Evolutionary conservation across 1,140 invertebrate genomes (phyloP), one percentile per base, ranked within the genome.

Genomic region (Cyphomyrmex costatus): DNA sequence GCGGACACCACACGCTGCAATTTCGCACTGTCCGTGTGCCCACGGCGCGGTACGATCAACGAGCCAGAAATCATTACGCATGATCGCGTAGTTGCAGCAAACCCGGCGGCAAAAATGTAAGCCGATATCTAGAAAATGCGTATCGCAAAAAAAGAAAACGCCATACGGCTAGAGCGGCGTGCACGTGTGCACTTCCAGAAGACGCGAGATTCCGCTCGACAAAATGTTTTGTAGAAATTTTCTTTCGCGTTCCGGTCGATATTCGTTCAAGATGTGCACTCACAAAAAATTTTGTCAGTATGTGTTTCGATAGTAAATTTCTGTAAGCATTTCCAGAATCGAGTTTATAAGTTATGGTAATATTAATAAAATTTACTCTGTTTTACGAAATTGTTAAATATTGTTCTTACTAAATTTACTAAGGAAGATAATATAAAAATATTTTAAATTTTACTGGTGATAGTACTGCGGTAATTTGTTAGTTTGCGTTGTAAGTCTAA

Each of bases 31-130:
- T 14, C 42, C 24, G 19, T 27, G 16, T 27, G 61, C 58, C 42
- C 14, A 21, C 27, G 79, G 66, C 33, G 61, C 21, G 74, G 60
- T 30, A 49, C 68, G 76, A 88, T 86, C 87, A 77, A 86, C 74
- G 63, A 82, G 88, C 83, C 56, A 88, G 87, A 80, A 86, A 88
- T 86, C 70, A 68, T 89, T 88, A 89, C 87, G 87, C 88, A 68
- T 63, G 88, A 88, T 86, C 88, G 80, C 66, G 70, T 74, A 51
- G 60, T 73, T 46, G 46, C 71, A 70, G 30, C 46, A 49, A 36
- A 36, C 30, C 74, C 56, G 36, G 21, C 36, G 53, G 68, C 68
- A 70, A n/a, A 27, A 14, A 61, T 58, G 74, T 46, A 60, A 79
- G 53, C 58, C 46, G 66, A 83, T 88, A 68, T 61, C 51, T 60